phyloP scores from a whole-genome alignment of 2,888 invertebrate species.

The Netelia virgata region DNA sequence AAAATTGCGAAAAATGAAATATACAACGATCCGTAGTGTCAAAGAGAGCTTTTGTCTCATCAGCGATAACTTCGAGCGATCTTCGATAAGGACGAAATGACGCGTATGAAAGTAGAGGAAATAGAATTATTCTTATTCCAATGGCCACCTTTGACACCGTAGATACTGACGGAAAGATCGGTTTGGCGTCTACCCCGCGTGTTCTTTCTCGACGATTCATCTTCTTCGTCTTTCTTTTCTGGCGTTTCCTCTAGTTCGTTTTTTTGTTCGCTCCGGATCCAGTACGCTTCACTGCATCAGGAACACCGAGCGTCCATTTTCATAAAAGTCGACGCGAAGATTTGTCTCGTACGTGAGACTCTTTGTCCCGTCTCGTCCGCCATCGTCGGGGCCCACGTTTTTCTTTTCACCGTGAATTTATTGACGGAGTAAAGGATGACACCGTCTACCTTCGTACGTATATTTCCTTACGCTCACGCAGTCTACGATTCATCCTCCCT shows the following conservation, averaged over 20 bases:
- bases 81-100: constrained; percentile 59
- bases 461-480: neutral
- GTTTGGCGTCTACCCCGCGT: constrained; percentile 26
- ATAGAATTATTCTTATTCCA: constrained; percentile 28
- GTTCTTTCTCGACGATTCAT: constrained; percentile 21
- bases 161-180: constrained; percentile 36
- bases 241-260: constrained; percentile 33
- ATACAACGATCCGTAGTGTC: constrained; percentile 46
- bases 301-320: constrained; percentile 76
- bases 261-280: constrained; percentile 42
- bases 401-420: constrained; percentile 55
- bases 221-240: constrained; percentile 15
- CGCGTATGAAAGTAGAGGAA: neutral
- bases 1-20: constrained; percentile 69
- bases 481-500: constrained; percentile 25
- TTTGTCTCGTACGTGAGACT: constrained; percentile 72
- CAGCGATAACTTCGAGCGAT: constrained; percentile 60
- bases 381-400: constrained; percentile 18
- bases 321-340: constrained; percentile 72
- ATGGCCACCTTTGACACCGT: constrained; percentile 23
- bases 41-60: constrained; percentile 49
- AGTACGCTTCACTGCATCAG: constrained; percentile 59
- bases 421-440: constrained; percentile 52
- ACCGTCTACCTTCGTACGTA: constrained; percentile 50
- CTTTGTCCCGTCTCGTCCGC: constrained; percentile 64